Evolutionary conservation across 2,888 invertebrate species (phyloP), one percentile per base, ranked within the genome.

Genomic region (Sussaba pulchella): DNA sequence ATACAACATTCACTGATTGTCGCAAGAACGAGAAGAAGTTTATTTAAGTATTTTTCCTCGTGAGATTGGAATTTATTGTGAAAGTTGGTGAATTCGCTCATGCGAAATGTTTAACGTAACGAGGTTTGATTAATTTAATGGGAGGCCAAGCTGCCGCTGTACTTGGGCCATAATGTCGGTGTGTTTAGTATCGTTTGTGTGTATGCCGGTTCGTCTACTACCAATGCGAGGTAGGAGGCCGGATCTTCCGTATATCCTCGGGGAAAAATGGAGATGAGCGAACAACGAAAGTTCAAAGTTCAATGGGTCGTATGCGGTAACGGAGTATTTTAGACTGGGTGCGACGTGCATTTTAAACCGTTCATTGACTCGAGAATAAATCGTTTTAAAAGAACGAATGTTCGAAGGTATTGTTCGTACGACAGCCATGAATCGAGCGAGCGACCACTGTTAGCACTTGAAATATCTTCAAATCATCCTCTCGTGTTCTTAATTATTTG

Each of bases 251-350:
- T 6, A 4, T 1, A n/a, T 57, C 14, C 57, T 57, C 14, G 14
- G 57, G 6, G 14, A 36, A 36, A 31, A 17, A 10, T 57, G 9
- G 14, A 57, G 36, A 54, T n/a, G 12, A 31, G 31, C 26, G 31
- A 8, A 26, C 31, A 57, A 57, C 17, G 31, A 36, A 57, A 31
- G 57, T 26, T 57, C 14, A 57, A 31, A 31, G 36, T 57, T 54
- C 54, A 26, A 54, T 54, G 24, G 54, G 24, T 54, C 31, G 31
- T 31, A 31, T 31, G 31, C 31, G 31, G 6, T 31, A 31, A 6
- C 31, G 31, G 6, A 6, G 4, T 31, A 31, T 31, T 31, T n/a
- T 31, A 31, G 31, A 31, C 31, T 31, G 31, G 31, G 4, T 31
- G 31, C 31, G 4, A 31, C 4, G 31, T 31, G 4, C 31, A 31